A percentile compares a stretch with the other conserved stretches of the same genome.
Evolutionary conservation across 1,140 invertebrate genomes (phyloP).

Genomic region (Littorina saxatilis): DNA sequence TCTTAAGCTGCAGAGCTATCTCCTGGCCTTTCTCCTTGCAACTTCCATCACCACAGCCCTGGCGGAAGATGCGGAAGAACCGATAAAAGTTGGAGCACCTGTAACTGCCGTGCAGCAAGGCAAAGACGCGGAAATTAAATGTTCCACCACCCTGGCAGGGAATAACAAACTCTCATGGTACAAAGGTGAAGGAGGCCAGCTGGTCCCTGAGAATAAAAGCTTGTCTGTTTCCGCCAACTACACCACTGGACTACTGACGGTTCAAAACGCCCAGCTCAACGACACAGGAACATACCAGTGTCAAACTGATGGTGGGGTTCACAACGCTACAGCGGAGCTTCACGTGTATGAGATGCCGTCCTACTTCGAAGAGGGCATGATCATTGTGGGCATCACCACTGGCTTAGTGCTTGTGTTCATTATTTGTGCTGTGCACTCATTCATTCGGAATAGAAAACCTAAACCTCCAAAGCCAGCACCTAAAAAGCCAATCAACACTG

Average conservation of each 20-base stretch:
- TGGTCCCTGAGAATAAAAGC: neutral
- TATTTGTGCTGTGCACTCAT: conserved; percentile 35
- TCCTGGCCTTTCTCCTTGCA: no score
- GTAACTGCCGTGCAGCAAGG: neutral
- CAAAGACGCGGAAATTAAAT: neutral
- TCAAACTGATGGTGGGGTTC: conserved; percentile 26
- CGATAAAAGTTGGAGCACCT: neutral
- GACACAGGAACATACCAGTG: conserved; percentile 45
- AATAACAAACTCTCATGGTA: neutral
- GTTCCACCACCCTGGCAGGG: neutral
- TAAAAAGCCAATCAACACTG: neutral
- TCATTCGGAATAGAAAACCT: conserved; percentile 32
- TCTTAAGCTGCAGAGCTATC: no score
- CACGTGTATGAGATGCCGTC: conserved; percentile 49
- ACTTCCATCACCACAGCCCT: neutral
- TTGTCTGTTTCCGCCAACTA: neutral
- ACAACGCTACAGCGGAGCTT: conserved; percentile 39
- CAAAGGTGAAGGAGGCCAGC: neutral
- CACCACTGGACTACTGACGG: conserved; percentile 11
- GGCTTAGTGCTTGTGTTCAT: conserved; percentile 47
- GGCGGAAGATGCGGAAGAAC: neutral
- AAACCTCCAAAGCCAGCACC: conserved; percentile 17
- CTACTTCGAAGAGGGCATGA: conserved; percentile 53
- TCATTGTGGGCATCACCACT: conserved; percentile 47
- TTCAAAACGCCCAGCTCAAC: neutral